phyloP scores from a whole-genome alignment of 2,797 vertebrate genomes.

The Coccyzus lansbergi region DNA sequence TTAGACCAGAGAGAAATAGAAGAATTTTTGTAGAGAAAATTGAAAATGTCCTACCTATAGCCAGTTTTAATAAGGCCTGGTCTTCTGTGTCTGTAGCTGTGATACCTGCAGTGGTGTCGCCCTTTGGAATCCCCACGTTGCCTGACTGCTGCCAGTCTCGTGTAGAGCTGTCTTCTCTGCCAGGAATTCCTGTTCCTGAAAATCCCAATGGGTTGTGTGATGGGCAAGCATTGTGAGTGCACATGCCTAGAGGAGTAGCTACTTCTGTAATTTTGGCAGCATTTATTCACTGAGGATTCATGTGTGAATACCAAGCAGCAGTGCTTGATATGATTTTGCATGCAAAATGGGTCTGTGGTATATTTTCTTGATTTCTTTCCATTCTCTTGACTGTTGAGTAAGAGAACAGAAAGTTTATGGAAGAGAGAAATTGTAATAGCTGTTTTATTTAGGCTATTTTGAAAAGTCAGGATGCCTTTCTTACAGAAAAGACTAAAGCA shows the following conservation, averaged over 20 bases:
- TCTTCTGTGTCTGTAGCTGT: too few species aligned
- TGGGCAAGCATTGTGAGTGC: neutral
- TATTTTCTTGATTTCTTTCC: neutral
- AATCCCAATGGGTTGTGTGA: neutral
- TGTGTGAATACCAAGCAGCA: too few species aligned
- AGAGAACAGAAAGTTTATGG: neutral
- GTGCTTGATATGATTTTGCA: neutral
- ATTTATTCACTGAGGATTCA: neutral
- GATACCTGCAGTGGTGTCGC: neutral
- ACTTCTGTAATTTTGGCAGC: neutral
- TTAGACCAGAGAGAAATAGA: neutral
- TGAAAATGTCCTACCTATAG: neutral
- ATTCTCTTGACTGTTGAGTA: neutral
- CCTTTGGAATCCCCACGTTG: neutral
- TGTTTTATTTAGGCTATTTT: neutral
- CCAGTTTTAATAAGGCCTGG: neutral
- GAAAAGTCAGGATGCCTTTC: neutral
- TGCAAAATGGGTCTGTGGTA: neutral
- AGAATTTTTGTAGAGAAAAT: neutral
- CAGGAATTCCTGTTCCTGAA: neutral
- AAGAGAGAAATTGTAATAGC: neutral
- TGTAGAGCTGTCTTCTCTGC: neutral
- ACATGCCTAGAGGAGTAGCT: neutral
- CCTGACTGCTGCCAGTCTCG: too few species aligned
- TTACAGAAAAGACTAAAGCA: neutral